phyloP scores from a whole-genome alignment of 2,888 invertebrate species.

The Habroteleia sp. region DNA sequence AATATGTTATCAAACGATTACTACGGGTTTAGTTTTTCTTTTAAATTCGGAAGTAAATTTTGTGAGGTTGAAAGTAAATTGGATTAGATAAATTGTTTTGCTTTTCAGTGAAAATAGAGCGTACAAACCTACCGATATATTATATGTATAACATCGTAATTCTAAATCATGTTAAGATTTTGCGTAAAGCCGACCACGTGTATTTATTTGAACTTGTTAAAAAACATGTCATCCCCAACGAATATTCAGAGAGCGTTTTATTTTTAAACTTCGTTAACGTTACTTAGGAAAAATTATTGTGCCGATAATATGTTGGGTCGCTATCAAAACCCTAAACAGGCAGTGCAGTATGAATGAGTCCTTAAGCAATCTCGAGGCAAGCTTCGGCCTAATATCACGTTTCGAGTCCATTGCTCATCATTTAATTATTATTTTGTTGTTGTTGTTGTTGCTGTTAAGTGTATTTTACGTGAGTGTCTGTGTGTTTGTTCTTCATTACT shows the following conservation, averaged over 20 bases:
- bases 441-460: slow-evolving; percentile 36
- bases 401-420: slow-evolving; percentile 81
- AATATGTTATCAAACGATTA: slow-evolving; percentile 4
- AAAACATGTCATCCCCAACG: slow-evolving; percentile 26
- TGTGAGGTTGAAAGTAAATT: too few species aligned
- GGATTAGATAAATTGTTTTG: too few species aligned
- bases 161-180: slow-evolving; percentile 6
- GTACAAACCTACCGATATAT: too few species aligned
- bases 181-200: slow-evolving; percentile 14
- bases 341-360: slow-evolving; percentile 81
- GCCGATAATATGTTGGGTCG: slow-evolving; percentile 81
- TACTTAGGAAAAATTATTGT: slow-evolving; percentile 81
- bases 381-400: slow-evolving; percentile 81
- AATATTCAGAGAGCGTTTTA: slow-evolving; percentile 67
- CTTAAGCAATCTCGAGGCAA: slow-evolving; percentile 81
- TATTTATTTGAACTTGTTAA: slow-evolving; percentile 19
- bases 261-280: slow-evolving; percentile 70
- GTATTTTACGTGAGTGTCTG: slow-evolving; percentile 49
- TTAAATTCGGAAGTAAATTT: too few species aligned
- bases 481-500: slow-evolving; percentile 68
- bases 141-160: slow-evolving; percentile 1
- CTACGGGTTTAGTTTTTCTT: too few species aligned
- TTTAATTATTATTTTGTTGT: slow-evolving; percentile 69
- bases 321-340: slow-evolving; percentile 81
- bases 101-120: too few species aligned